Conservation (phyloP, 2,888 invertebrate genomes). For the Chorisops tibialis region DNA sequence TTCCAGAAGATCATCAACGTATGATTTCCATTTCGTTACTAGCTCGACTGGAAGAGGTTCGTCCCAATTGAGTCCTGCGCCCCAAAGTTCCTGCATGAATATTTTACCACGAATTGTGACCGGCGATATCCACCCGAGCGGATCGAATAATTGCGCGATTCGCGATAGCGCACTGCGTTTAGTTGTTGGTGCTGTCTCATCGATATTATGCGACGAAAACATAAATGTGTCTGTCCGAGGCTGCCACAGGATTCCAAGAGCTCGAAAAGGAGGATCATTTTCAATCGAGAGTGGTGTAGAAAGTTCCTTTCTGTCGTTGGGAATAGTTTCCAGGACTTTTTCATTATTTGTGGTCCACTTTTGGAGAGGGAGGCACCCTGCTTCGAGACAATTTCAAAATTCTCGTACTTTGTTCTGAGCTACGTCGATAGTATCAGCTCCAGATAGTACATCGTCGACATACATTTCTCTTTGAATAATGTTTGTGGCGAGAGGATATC, state of each 20-base stretch:
- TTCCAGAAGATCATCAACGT: neutral
- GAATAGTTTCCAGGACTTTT: neutral
- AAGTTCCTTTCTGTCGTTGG: too few relatives aligned
- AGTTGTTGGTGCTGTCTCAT: too few relatives aligned
- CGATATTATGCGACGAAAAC: too few relatives aligned
- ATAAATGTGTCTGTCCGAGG: constrained; percentile 18
- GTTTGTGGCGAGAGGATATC: neutral
- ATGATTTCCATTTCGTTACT: constrained; percentile 2
- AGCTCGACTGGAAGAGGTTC: neutral
- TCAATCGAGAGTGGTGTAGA: constrained; percentile 7
- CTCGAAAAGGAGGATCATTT: too few relatives aligned
- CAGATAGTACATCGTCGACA: too few relatives aligned
- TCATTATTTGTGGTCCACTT: constrained; percentile 20
- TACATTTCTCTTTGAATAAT: constrained; percentile 9
- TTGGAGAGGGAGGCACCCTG: constrained; percentile 23
- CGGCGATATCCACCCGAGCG: constrained; percentile 27
- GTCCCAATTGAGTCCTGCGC: constrained; percentile 4
- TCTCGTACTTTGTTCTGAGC: too few relatives aligned
- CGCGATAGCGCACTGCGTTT: too few relatives aligned
- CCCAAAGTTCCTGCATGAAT: constrained; percentile 20
- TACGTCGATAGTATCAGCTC: too few relatives aligned
- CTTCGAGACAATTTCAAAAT: neutral
- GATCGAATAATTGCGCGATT: too few relatives aligned
- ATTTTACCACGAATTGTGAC: constrained; percentile 15
- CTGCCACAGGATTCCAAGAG: constrained; percentile 19